Percentiles rank a stretch among this genome's conserved stretches.
phyloP scores from a whole-genome alignment of 92 coral and sea anemone species.

The Phymanthus crucifer region DNA sequence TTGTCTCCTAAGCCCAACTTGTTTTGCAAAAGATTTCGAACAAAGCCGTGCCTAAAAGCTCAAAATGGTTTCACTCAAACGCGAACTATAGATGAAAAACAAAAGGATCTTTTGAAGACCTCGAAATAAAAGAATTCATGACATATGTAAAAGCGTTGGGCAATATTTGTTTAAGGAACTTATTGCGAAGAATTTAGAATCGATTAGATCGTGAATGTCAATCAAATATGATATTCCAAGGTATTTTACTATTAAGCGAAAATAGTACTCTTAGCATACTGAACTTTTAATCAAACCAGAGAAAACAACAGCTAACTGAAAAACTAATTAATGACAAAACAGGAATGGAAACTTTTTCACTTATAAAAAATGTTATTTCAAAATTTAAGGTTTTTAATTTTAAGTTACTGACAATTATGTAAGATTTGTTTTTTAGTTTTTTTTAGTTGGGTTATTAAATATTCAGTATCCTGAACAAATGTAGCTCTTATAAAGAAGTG shows the following conservation, averaged over 20 bases:
- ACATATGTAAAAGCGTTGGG: conserved; percentile 81
- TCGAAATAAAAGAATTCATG: conserved; percentile 56
- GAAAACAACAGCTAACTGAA: not conserved
- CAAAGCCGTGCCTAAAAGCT: conserved; percentile 56
- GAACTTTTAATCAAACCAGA: not conserved
- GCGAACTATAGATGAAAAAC: conserved; percentile 49
- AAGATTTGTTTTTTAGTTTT: no score
- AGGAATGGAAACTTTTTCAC: not conserved
- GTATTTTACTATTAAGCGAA: not conserved
- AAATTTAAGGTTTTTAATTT: not conserved
- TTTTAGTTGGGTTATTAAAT: not conserved
- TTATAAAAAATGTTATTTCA: not conserved
- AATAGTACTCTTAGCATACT: not conserved
- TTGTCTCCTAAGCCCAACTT: conserved; percentile 30
- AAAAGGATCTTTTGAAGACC: conserved; percentile 66
- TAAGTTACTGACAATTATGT: no score
- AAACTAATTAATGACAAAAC: conserved; percentile 8
- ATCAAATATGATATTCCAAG: conserved; percentile 36
- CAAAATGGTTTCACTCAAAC: conserved; percentile 50
- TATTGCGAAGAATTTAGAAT: conserved; percentile 66
- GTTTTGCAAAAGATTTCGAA: conserved; percentile 41
- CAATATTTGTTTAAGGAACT: conserved; percentile 67
- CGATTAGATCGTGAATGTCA: conserved; percentile 69
- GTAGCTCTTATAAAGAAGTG: not conserved
- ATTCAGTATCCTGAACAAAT: not conserved